Evolutionary conservation across 1,140 invertebrate species (phyloP).

Genomic region (Brachionus rubens): DNA sequence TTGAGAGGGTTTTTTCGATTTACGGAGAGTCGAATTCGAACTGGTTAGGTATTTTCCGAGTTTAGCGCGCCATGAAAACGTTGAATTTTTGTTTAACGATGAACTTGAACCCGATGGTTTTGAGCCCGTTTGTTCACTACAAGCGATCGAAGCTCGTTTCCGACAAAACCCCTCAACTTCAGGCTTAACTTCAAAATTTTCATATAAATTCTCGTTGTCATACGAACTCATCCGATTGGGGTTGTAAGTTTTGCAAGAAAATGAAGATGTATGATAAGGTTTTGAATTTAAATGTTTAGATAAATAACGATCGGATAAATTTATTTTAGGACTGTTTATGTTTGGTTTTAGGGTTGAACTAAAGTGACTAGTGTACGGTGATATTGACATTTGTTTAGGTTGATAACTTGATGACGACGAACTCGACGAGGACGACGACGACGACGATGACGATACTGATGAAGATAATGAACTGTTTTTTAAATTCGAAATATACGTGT

Average conservation of each 20-base stretch:
- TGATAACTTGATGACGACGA: not conserved
- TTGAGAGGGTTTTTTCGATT: not conserved
- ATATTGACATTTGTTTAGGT: not conserved
- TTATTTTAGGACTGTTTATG: not conserved
- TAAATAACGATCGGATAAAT: not conserved
- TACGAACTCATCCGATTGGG: slow-evolving; percentile 30
- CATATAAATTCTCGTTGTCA: slow-evolving; percentile 29
- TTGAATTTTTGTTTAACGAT: not conserved
- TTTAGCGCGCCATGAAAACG: not conserved
- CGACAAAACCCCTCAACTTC: too few species aligned
- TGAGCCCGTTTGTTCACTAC: not conserved
- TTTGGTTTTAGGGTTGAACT: too few species aligned
- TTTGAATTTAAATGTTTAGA: too few species aligned
- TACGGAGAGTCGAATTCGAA: not conserved
- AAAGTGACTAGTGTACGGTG: too few species aligned
- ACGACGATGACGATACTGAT: slow-evolving; percentile 8
- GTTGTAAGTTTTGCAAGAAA: slow-evolving; percentile 34
- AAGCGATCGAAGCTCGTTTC: not conserved
- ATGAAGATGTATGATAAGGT: not conserved
- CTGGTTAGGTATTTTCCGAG: slow-evolving; percentile 19
- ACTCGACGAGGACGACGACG: not conserved
- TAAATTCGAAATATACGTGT: not conserved
- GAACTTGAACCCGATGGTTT: not conserved
- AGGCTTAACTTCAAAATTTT: too few species aligned
- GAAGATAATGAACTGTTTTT: slow-evolving; percentile 14